A percentile compares a stretch with the other conserved stretches of the same genome.
phyloP scores from a whole-genome alignment of 37 sponge, comb jelly and placozoan species.

The Cladorhizidae sp. region DNA sequence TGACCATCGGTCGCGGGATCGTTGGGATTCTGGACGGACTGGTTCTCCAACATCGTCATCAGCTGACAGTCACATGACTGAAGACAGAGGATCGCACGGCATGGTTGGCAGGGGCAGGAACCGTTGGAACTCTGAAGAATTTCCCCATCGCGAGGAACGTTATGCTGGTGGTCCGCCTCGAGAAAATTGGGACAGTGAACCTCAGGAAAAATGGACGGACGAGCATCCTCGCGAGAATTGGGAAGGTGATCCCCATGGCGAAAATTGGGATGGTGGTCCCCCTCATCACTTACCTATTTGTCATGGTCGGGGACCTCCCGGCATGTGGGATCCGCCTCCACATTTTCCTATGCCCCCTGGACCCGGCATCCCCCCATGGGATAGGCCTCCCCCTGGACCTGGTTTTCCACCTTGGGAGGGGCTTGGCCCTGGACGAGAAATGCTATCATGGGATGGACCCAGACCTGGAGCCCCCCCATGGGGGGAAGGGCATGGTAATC shows the following conservation, averaged over 20 bases:
- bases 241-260: background rate
- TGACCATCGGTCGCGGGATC: background rate
- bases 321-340: conserved; percentile 20
- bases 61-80: no score
- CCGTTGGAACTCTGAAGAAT: no score
- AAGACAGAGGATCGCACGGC: no score
- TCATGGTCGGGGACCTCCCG: conserved; percentile 7
- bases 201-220: background rate
- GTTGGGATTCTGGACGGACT: background rate
- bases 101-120: no score
- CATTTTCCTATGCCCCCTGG: conserved; percentile 31
- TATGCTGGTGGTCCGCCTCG: no score
- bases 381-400: conserved; percentile 29
- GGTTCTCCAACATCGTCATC: background rate
- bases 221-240: background rate
- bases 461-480: no score
- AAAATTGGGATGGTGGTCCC: background rate
- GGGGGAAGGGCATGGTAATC: no score
- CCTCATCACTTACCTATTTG: conserved; percentile 19
- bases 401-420: conserved; percentile 6
- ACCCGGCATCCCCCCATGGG: conserved; percentile 18
- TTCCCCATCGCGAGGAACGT: no score
- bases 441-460: background rate
- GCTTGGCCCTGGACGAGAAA: conserved; percentile 9
- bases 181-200: background rate